These are phyloP conservation scores for Diceros bicornis DNA, from an alignment of 2,797 vertebrate genomes.

Conservation along the genomic window DNA sequence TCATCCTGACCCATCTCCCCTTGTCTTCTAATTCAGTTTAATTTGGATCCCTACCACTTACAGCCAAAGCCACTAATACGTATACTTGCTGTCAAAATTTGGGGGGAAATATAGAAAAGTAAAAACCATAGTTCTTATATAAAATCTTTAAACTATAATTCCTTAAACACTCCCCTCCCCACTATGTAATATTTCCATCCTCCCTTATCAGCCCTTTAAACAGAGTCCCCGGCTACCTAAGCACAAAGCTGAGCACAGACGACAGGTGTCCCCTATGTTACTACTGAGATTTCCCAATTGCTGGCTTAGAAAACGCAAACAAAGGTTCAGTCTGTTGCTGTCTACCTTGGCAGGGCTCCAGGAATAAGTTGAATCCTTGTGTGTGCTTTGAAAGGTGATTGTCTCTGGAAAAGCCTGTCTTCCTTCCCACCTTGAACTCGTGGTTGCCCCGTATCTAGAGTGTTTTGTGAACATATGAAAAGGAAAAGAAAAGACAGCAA, in stretches of 20 bases:
- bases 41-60: background rate
- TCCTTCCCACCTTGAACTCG: conserved; percentile 54
- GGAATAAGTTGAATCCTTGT: background rate
- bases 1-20: background rate
- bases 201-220: background rate
- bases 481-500: conserved; percentile 48
- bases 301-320: background rate
- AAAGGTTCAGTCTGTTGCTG: background rate
- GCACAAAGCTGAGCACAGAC: background rate
- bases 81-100: background rate
- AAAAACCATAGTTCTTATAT: background rate
- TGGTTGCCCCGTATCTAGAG: background rate
- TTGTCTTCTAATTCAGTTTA: background rate
- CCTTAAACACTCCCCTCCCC: background rate
- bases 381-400: background rate
- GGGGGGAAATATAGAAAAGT: background rate
- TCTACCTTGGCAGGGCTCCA: background rate
- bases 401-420: conserved; percentile 47
- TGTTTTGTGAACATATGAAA: background rate
- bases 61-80: background rate
- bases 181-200: background rate
- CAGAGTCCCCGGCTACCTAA: background rate
- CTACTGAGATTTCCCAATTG: background rate
- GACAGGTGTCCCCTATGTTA: background rate
- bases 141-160: background rate